A percentile compares a stretch with the other conserved stretches of the same genome.
Conservation (phyloP, 2,797 vertebrate species). For the Helarctos malayanus region DNA sequence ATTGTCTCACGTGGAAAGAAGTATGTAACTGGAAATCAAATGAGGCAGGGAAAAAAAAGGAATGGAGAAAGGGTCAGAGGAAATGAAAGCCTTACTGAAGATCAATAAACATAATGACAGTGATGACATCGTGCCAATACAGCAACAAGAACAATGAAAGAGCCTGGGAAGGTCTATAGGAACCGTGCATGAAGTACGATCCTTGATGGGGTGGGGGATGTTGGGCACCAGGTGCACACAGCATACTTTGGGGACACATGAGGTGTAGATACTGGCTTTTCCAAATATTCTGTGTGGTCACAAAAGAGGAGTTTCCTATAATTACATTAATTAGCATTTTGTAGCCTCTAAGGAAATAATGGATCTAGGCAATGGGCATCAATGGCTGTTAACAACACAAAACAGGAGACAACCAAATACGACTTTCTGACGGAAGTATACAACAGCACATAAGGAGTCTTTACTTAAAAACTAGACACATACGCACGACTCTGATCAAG, state of each 20-base stretch:
- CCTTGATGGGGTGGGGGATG: accelerated
- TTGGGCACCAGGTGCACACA: neutral
- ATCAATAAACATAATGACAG: neutral
- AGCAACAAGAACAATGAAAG: neutral
- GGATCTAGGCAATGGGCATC: neutral
- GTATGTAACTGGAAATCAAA: constrained; percentile 52
- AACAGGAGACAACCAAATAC: neutral
- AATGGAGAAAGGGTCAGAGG: constrained; percentile 31
- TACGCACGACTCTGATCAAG: neutral
- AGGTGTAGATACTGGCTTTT: neutral
- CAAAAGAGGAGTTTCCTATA: neutral
- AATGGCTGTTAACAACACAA: neutral
- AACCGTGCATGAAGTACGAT: neutral
- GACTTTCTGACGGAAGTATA: neutral
- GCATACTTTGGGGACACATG: neutral
- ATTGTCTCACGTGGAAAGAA: constrained; percentile 39
- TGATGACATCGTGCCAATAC: neutral
- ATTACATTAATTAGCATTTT: neutral
- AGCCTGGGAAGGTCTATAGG: neutral
- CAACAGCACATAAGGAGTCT: neutral
- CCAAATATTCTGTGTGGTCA: neutral
- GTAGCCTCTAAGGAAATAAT: constrained; percentile 2
- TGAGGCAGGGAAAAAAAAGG: neutral
- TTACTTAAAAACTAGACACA: neutral
- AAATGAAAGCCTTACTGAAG: constrained; percentile 41